phyloP scores from a whole-genome alignment of 2,888 invertebrate genomes.

The Chalcosyrphus nemorum region DNA sequence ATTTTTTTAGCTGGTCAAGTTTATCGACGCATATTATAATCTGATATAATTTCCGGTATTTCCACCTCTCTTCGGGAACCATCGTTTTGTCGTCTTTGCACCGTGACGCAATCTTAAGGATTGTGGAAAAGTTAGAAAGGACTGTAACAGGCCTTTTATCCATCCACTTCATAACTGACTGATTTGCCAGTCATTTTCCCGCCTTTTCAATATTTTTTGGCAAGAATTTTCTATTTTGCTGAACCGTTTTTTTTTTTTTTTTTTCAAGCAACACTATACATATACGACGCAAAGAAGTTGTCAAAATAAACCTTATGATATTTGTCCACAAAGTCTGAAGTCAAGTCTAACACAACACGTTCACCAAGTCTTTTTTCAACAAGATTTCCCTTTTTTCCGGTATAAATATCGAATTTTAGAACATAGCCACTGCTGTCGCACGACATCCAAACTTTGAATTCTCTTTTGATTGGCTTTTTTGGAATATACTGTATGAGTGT shows the following conservation, averaged over 20 bases:
- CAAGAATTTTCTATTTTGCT: conserved; percentile 1
- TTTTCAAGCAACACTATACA: conserved; percentile 6
- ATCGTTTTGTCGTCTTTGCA: conserved; percentile 19
- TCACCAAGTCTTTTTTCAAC: conserved; percentile 13
- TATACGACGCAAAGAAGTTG: conserved; percentile 6
- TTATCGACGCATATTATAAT: conserved; percentile 6
- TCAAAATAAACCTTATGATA: conserved; percentile 19
- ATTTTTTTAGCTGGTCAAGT: conserved; percentile 4
- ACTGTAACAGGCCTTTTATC: conserved; percentile 16
- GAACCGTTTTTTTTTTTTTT: conserved; percentile 19
- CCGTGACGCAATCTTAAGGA: not conserved
- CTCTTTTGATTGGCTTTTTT: conserved; percentile 28
- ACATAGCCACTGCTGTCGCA: conserved; percentile 24
- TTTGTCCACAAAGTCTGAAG: conserved; percentile 10
- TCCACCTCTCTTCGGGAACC: conserved; percentile 15
- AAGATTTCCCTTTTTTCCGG: conserved; percentile 9
- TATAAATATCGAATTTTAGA: conserved; percentile 20
- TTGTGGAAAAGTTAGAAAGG: conserved; percentile 12
- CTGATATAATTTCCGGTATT: conserved; percentile 9
- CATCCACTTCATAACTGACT: conserved; percentile 20
- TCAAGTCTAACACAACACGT: conserved; percentile 19
- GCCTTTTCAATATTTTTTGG: not conserved
- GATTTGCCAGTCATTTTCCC: conserved; percentile 13
- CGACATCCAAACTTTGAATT: conserved; percentile 25
- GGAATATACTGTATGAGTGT: conserved; percentile 16